Percentiles rank a stretch among this genome's conserved stretches.
phyloP scores from a whole-genome alignment of 2,888 invertebrate species.

The Spodoptera picta region DNA sequence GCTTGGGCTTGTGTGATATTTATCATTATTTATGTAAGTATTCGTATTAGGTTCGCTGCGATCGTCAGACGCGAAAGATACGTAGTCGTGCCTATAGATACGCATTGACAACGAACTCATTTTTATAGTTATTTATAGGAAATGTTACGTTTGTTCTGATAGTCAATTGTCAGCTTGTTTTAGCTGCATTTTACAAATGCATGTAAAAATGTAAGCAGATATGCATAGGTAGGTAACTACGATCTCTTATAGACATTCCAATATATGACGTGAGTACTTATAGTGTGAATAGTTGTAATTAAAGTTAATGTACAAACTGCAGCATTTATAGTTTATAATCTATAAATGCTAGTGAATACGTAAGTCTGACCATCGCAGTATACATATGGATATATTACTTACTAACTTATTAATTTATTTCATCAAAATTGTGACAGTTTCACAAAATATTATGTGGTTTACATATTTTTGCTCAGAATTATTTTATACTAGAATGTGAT shows the following conservation, averaged over 20 bases:
- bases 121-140: conserved; percentile 52
- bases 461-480: conserved; percentile 22
- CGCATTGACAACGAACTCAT: conserved; percentile 54
- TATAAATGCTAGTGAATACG: conserved; percentile 53
- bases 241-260: conserved; percentile 66
- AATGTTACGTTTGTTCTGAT: conserved; percentile 56
- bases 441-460: conserved; percentile 47
- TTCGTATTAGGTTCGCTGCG: conserved; percentile 75
- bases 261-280: conserved; percentile 55
- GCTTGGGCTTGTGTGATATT: conserved; percentile 85
- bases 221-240: conserved; percentile 45
- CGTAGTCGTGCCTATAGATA: conserved; percentile 43
- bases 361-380: conserved; percentile 78
- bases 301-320: conserved; percentile 73
- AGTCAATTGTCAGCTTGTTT: conserved; percentile 51
- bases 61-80: conserved; percentile 72
- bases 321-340: conserved; percentile 68
- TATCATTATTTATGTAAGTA: conserved; percentile 81
- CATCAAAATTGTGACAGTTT: conserved; percentile 60
- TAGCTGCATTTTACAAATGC: conserved; percentile 52
- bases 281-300: conserved; percentile 60
- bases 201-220: conserved; percentile 47
- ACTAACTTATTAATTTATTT: conserved; percentile 67
- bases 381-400: conserved; percentile 54
- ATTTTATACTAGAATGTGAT: conserved; percentile 26